Base-by-base conservation (phyloP, 2,113 vertebrate species). In the Piaya cayana region DNA sequence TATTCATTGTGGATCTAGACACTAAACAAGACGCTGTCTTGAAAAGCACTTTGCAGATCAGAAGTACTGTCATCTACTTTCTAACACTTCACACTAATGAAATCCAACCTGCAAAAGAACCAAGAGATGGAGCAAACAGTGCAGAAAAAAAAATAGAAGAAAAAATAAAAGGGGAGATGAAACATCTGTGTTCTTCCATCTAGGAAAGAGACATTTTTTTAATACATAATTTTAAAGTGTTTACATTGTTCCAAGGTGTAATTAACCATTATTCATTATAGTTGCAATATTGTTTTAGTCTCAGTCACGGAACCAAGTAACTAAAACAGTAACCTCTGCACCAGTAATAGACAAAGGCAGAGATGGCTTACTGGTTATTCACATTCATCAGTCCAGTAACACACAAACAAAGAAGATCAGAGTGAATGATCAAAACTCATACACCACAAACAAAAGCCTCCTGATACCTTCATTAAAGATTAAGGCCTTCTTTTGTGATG, bases 151-250 rank as follows among this genome's bases (percentile, higher is more conserved):
- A 64, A 53, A 9, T 5, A 16, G 12, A 45, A 16, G 22, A 23
- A 56, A 65, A 58, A 75, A n/a, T 4, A 11, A 37, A 58, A 6
- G 2, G 10, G 1, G 4, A 13, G 0, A 3, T 19, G 3, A 7
- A 63, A 1, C 9, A 63, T 13, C 56, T 45, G 9, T 69, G 6
- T 34, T 36, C 30, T 62, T 45, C 18, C 25, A 36, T 9, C 20
- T 8, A 34, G 14, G 27, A 76, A 52, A 65, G 3, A 78, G 11
- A n/a, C 4, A 39, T 49, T 49, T 49, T 52, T 52, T 4, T 3
- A 4, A 23, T 62, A 20, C 7, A 63, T 9, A 36, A 39, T 53
- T 77, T 65, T 50, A 43, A 49, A 22, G 34, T 2, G 1, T 12
- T 71, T 43, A 22, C 2, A 5, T 27, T 59, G 6, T 45, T 63